phyloP scores from a whole-genome alignment of 2,888 invertebrate genomes.

The Erebia epiphron region DNA sequence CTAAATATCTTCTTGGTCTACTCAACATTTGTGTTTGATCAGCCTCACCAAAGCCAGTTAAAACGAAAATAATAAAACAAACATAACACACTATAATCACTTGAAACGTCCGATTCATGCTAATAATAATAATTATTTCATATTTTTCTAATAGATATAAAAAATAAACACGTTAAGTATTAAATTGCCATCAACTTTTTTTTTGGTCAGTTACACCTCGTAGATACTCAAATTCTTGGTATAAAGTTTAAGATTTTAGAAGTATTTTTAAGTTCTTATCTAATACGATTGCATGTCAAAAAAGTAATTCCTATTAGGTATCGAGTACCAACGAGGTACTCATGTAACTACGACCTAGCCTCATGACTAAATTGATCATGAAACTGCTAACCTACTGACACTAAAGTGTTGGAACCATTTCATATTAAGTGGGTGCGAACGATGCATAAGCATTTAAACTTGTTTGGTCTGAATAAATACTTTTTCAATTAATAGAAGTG shows the following conservation, averaged over 20 bases:
- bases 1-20: slow-evolving; percentile 57
- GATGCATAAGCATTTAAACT: neutral
- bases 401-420: neutral
- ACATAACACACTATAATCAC: slow-evolving; percentile 55
- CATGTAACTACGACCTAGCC: too few species aligned
- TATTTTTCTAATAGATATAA: too few species aligned
- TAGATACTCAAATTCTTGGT: neutral
- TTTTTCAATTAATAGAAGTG: neutral
- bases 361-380: neutral
- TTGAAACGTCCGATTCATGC: slow-evolving; percentile 38
- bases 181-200: neutral
- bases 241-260: too few species aligned
- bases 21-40: slow-evolving; percentile 46
- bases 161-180: too few species aligned
- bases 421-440: neutral
- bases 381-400: neutral
- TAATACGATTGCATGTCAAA: neutral
- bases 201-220: neutral
- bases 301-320: too few species aligned
- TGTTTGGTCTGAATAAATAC: slow-evolving; percentile 2
- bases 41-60: slow-evolving; percentile 55
- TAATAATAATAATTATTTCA: neutral
- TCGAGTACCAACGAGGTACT: too few species aligned
- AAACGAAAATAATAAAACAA: slow-evolving; percentile 52
- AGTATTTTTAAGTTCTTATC: too few species aligned